These are phyloP conservation scores for Poecilobothrus nobilitatus DNA, from an alignment of 2,888 invertebrate genomes.

Conservation along the genomic window DNA sequence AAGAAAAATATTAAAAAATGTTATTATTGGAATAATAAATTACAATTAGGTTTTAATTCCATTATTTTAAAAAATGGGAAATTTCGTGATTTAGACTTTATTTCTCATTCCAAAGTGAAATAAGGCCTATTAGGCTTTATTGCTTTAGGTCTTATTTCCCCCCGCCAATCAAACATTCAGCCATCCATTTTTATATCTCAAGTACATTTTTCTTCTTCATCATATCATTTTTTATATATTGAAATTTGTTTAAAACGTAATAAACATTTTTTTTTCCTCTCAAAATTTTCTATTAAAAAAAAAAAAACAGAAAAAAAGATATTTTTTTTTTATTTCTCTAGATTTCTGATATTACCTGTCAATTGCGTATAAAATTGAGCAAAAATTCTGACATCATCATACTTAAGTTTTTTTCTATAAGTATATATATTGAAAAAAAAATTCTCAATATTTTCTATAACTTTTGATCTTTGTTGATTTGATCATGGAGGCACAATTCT, in stretches of 20 bases:
- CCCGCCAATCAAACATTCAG: too few relatives aligned
- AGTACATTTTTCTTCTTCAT: neutral
- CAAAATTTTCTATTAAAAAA: neutral
- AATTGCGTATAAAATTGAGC: neutral
- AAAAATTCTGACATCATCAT: neutral
- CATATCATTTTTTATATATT: neutral
- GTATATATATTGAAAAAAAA: neutral
- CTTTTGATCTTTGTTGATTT: neutral
- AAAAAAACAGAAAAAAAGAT: neutral
- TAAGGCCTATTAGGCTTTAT: too few relatives aligned
- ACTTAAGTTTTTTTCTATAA: neutral
- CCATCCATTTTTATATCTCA: too few relatives aligned
- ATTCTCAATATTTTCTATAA: neutral
- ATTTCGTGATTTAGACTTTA: too few relatives aligned
- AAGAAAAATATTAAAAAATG: too few relatives aligned
- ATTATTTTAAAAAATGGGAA: too few relatives aligned
- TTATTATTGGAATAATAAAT: too few relatives aligned
- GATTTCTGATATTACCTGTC: neutral
- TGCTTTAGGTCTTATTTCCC: too few relatives aligned
- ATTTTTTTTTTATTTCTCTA: neutral
- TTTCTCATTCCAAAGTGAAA: too few relatives aligned
- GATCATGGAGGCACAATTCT: neutral
- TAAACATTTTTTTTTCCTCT: neutral
- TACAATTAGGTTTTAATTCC: too few relatives aligned
- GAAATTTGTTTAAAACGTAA: neutral